Evolutionary conservation across 2,797 vertebrate species (phyloP), one percentile per base, ranked within the genome.

Genomic region (Platalea minor): DNA sequence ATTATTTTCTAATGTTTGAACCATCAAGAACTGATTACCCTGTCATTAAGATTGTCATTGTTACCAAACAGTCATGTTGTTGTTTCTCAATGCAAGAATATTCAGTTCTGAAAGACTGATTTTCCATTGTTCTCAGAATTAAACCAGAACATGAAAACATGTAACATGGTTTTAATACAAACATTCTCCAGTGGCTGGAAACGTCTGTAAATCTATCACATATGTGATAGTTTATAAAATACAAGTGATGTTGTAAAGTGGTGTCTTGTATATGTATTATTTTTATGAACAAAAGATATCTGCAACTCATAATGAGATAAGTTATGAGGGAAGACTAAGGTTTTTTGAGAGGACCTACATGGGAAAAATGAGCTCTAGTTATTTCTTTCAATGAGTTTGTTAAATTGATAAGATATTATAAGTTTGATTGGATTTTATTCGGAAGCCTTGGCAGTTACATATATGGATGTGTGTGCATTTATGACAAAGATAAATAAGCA

Each of bases 181-280:
- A 88, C 39, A 92, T 93, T 94, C 18, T 81, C 75, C 73, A 96
- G 31, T 56, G n/a, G 46, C 87, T 93, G 84, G 80, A 96, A 97
- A 92, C 59, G 29, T 43, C 78, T 95, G 89, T 85, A 63, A 59
- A 65, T 93, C 70, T 95, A 84, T 94, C 26, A 48, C 53, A 68
- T 85, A 94, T 46, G 80, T 17, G 53, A 89, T 80, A 53, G 73
- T 90, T 96, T 95, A 88, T 33, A 72, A 15, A 86, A 37, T 88
- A 64, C 31, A 35, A 75, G 45, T 14, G 13, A 76, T 92, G 88
- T 48, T 82, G 14, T 89, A 70, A 95, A 95, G 87, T 57, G 25
- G 85, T 76, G 70, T 29, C 92, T 93, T 91, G 24, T 92, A 54
- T 88, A 73, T 65, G 53, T 41, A 91, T 85, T 59, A 87, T 88